A percentile compares a stretch with the other conserved stretches of the same genome.
phyloP scores from a whole-genome alignment of 2,113 vertebrate genomes.

The Ptychochromis oligacanthus region DNA sequence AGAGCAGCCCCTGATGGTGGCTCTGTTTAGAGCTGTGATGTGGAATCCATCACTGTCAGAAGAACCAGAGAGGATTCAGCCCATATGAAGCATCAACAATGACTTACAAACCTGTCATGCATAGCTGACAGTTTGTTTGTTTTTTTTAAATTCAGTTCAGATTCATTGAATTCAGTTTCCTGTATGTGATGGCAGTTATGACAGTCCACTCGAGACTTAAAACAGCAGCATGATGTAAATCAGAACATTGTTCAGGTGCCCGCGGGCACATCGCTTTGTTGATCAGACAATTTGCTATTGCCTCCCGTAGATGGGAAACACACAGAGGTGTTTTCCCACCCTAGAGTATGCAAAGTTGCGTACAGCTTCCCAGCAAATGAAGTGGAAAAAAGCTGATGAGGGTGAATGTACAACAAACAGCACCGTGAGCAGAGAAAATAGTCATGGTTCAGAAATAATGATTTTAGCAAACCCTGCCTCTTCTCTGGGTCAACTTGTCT shows the following conservation, averaged over 20 bases:
- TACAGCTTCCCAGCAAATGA: conserved; percentile 6
- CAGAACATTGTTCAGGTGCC: not conserved
- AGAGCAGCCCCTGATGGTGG: not conserved
- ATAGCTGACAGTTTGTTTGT: not conserved
- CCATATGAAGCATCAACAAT: not conserved
- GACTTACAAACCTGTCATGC: not conserved
- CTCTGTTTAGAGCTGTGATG: conserved; percentile 1
- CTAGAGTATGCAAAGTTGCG: not conserved
- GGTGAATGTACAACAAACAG: conserved; percentile 1
- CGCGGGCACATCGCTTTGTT: not conserved
- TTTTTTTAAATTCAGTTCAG: not conserved
- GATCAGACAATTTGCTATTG: conserved; percentile 13
- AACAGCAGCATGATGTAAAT: not conserved
- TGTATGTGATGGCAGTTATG: not conserved
- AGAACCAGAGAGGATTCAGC: not conserved
- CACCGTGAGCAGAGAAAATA: not conserved
- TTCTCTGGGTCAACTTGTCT: no score
- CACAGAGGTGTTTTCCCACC: conserved; percentile 2
- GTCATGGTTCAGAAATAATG: not conserved
- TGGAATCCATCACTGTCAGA: conserved; percentile 29
- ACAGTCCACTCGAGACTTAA: not conserved
- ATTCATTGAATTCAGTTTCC: not conserved
- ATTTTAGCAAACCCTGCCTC: not conserved
- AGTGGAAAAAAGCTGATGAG: conserved; percentile 15
- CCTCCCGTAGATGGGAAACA: conserved; percentile 8